Percentiles rank a stretch among this genome's conserved stretches.
Conservation (phyloP, 2,797 vertebrate genomes). For the Cyclura pinguis region DNA sequence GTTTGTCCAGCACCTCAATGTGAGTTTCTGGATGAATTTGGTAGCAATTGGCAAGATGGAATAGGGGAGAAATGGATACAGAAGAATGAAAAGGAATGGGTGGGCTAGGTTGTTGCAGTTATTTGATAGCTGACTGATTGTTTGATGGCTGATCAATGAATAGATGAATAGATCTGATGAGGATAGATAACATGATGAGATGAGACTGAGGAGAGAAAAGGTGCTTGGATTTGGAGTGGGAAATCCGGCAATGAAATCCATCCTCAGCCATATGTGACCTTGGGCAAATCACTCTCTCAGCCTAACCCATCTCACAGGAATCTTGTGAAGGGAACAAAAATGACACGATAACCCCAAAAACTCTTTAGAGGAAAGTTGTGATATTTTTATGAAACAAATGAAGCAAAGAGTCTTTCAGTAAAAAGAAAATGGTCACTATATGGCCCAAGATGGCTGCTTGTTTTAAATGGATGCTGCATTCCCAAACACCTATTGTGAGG, state of each 20-base stretch:
- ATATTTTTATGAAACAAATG: not conserved
- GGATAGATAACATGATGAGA: not conserved
- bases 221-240: not conserved
- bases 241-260: not conserved
- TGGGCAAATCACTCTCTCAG: no score
- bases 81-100: not conserved
- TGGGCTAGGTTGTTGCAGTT: no score
- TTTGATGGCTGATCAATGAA: not conserved
- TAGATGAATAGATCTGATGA: not conserved
- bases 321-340: no score
- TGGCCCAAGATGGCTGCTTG: not conserved
- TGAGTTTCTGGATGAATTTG: not conserved
- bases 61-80: no score
- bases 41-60: not conserved
- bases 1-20: conserved; percentile 36
- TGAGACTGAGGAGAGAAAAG: not conserved
- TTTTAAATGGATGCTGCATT: not conserved
- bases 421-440: not conserved
- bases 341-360: not conserved
- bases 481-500: not conserved
- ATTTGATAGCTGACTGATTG: no score
- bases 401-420: not conserved
- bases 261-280: no score
- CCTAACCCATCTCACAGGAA: no score
- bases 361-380: not conserved